Conservation (phyloP, 2,797 vertebrate genomes). For the Lacerta bilineata region DNA sequence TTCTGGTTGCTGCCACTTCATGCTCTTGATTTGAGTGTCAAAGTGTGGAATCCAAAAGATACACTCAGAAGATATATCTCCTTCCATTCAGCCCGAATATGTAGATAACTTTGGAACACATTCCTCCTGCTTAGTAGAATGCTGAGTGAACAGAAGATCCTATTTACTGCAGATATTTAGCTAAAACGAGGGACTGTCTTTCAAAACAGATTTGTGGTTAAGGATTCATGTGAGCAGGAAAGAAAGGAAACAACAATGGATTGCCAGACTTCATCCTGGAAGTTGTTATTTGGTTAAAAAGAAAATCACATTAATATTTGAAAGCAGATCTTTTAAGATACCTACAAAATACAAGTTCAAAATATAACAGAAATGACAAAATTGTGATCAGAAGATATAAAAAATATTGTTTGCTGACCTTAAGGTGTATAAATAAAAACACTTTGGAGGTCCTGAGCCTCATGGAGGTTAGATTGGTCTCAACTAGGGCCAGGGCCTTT, state of each 20-base stretch:
- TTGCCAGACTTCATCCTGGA: neutral
- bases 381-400: neutral
- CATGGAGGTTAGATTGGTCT: too few relatives aligned
- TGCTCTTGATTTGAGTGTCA: neutral
- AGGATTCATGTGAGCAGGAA: neutral
- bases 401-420: neutral
- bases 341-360: neutral
- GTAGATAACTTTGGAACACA: neutral
- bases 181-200: neutral
- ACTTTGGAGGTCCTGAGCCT: too few relatives aligned
- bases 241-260: neutral
- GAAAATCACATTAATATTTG: neutral
- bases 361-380: neutral
- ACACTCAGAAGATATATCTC: neutral
- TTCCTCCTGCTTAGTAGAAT: neutral
- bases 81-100: neutral
- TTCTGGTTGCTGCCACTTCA: neutral
- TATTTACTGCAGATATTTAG: neutral
- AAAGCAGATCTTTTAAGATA: neutral
- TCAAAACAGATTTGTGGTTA: neutral
- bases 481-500: too few relatives aligned
- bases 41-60: neutral
- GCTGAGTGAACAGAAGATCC: rapidly evolving
- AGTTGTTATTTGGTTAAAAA: neutral
- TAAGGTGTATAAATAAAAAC: too few relatives aligned